These are phyloP conservation scores for Toxotes jaculatrix DNA, from an alignment of 2,113 vertebrate genomes.

Conservation along the genomic window DNA sequence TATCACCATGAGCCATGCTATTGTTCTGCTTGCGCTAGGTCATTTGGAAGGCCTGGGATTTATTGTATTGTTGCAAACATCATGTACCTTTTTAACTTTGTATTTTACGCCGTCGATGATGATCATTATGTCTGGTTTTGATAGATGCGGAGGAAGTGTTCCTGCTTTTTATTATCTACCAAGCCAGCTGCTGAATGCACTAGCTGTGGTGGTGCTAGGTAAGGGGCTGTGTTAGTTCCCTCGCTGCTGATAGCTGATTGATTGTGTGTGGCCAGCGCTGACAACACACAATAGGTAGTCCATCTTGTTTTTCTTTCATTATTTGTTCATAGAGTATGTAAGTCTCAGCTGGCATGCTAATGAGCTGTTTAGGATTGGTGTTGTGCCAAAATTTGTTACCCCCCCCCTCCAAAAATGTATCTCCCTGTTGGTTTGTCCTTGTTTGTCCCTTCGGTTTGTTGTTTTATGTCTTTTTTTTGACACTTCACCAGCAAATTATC, in stretches of 20 bases:
- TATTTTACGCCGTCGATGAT: slow-evolving; percentile 15
- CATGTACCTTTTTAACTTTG: slow-evolving; percentile 21
- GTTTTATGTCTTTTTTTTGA: neutral
- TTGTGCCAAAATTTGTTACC: slow-evolving; percentile 38
- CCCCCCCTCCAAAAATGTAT: slow-evolving; percentile 5
- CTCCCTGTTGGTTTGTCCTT: slow-evolving; percentile 40
- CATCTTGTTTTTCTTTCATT: slow-evolving; percentile 72
- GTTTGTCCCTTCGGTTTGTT: slow-evolving; percentile 34
- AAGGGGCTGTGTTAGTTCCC: slow-evolving; percentile 12
- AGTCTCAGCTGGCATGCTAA: slow-evolving; percentile 69
- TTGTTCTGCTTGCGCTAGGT: slow-evolving; percentile 50
- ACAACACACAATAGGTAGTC: slow-evolving; percentile 71
- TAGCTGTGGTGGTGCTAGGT: slow-evolving; percentile 14
- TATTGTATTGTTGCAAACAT: slow-evolving; percentile 23
- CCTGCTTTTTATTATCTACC: slow-evolving; percentile 33
- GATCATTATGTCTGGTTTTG: slow-evolving; percentile 24
- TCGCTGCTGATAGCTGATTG: slow-evolving; percentile 66
- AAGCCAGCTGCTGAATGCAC: slow-evolving; percentile 9
- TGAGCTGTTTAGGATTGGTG: slow-evolving; percentile 51
- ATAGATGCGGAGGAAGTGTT: neutral
- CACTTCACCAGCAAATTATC: neutral
- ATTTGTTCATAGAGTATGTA: slow-evolving; percentile 50
- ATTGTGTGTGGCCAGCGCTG: slow-evolving; percentile 65
- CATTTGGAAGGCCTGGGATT: slow-evolving; percentile 36
- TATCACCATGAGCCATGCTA: slow-evolving; percentile 20